Conservation (phyloP, 2,113 vertebrate genomes). For the Shinisaurus crocodilurus region DNA sequence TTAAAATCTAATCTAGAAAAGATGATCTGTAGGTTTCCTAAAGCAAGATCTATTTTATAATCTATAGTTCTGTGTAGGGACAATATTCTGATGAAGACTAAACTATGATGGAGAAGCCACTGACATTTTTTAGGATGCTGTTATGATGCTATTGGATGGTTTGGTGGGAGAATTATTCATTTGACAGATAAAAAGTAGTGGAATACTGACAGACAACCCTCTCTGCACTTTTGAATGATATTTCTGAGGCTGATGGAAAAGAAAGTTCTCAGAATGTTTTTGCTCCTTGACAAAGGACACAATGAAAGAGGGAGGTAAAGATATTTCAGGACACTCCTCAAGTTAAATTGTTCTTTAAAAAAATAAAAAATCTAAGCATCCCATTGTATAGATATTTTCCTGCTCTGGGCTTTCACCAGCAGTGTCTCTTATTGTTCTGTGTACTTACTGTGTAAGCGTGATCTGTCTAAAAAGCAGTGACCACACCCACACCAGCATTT, state of each 20-base stretch:
- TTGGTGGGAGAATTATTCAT: not conserved
- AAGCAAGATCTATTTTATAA: not conserved
- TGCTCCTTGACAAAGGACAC: not conserved
- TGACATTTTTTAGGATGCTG: not conserved
- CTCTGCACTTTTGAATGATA: too few relatives aligned
- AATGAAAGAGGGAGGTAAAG: not conserved
- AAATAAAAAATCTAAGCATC: not conserved
- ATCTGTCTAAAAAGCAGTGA: not conserved
- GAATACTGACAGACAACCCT: not conserved
- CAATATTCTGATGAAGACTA: not conserved
- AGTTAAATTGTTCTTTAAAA: too few relatives aligned
- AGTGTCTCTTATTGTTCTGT: not conserved
- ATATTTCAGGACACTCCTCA: not conserved
- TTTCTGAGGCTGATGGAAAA: not conserved
- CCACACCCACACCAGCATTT: not conserved
- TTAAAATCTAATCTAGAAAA: not conserved
- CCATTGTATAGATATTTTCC: too few relatives aligned
- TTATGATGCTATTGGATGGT: too few relatives aligned
- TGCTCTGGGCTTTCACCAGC: not conserved
- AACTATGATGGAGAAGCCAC: not conserved
- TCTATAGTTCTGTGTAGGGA: not conserved
- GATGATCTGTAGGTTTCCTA: not conserved
- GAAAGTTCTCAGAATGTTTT: not conserved
- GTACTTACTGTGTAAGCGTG: slow-evolving; percentile 18
- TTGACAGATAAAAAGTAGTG: not conserved